Evolutionary conservation across 2,888 invertebrate genomes (phyloP).

Genomic region (Troides aeacus): DNA sequence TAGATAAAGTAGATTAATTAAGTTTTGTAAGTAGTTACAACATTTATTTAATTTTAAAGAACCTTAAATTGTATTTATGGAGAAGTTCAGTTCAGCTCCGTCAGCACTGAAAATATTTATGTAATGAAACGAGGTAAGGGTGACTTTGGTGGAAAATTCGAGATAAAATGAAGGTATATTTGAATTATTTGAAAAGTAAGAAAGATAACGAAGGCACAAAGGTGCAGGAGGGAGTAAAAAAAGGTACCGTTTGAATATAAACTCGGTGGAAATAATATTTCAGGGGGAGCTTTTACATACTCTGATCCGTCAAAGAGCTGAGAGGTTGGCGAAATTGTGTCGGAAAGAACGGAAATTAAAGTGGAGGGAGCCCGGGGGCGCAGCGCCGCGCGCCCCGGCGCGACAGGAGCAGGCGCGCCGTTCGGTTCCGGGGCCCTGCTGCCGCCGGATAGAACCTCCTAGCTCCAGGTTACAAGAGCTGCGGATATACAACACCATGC

Average conservation of each 20-base stretch:
- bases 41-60: no score
- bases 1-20: no score
- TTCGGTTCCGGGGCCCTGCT: conserved; percentile 8
- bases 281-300: conserved; percentile 46
- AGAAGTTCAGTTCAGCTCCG: no score
- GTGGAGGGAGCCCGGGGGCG: conserved; percentile 37
- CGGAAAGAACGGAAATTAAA: conserved; percentile 66
- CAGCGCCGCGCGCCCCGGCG: conserved; percentile 25
- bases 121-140: neutral
- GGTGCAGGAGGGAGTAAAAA: conserved; percentile 11
- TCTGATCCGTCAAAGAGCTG: conserved; percentile 46
- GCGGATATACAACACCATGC: no score
- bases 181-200: conserved; percentile 5
- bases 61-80: no score
- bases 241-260: conserved; percentile 27
- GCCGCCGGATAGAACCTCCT: conserved; percentile 14
- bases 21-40: no score
- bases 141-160: neutral
- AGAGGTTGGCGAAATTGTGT: conserved; percentile 48
- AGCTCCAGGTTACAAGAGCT: neutral
- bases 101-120: neutral
- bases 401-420: conserved; percentile 9
- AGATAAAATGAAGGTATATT: conserved; percentile 4
- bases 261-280: conserved; percentile 31
- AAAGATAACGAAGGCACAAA: conserved; percentile 23